Conservation (phyloP, 2,113 vertebrate species). For the Callocephalon fimbriatum region DNA sequence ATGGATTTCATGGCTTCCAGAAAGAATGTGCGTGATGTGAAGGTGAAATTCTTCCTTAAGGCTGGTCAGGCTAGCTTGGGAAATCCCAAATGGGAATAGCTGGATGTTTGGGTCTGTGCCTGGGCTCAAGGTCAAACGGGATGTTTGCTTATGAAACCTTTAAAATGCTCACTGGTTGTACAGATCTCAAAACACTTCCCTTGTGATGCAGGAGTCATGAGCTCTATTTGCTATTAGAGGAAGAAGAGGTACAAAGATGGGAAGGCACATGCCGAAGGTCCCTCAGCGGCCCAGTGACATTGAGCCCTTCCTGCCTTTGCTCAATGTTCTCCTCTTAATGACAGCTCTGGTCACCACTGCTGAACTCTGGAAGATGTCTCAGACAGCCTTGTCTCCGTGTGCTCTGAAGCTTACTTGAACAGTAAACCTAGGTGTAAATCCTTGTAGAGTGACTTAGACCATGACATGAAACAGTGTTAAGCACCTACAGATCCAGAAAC, state of each 20-base stretch:
- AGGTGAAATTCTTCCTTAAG: background rate
- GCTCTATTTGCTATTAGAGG: background rate
- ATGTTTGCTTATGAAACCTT: background rate
- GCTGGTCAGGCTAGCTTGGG: background rate
- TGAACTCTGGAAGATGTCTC: background rate
- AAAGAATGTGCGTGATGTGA: background rate
- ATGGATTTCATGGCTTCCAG: background rate
- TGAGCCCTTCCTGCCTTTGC: background rate
- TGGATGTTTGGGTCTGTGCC: background rate
- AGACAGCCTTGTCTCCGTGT: background rate
- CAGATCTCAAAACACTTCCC: background rate
- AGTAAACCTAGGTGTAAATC: background rate
- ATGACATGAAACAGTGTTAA: background rate
- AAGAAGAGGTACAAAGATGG: background rate
- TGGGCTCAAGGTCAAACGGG: constrained; percentile 7
- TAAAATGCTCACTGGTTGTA: fast-evolving
- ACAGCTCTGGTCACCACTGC: fast-evolving
- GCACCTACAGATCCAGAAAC: background rate
- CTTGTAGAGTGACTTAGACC: background rate
- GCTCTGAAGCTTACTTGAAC: background rate
- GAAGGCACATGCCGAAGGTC: background rate
- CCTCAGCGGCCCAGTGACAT: background rate
- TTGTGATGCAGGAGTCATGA: background rate
- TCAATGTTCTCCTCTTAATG: background rate
- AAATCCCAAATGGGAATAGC: background rate